Evolutionary conservation across 2,888 invertebrate genomes (phyloP).

Genomic region (Agriopis leucophaearia): DNA sequence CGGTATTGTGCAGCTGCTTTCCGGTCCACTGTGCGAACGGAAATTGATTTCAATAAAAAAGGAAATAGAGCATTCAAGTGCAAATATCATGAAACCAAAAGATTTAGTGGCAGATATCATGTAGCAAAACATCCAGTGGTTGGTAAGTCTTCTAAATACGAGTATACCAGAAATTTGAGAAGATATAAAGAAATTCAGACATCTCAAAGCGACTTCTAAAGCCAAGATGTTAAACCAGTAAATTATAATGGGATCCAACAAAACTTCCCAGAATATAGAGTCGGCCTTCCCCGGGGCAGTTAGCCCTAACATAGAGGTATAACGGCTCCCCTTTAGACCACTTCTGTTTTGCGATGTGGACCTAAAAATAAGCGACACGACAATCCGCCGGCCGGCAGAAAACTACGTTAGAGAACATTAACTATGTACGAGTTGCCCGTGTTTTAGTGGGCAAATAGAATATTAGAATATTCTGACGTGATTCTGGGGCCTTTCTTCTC

Average conservation of each 20-base stretch:
- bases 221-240: conserved; percentile 37
- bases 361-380: conserved; percentile 70
- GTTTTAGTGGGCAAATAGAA: conserved; percentile 44
- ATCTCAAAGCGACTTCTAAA: conserved; percentile 7
- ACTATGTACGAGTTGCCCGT: conserved; percentile 47
- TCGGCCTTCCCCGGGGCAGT: conserved; percentile 49
- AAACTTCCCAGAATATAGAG: conserved; percentile 37
- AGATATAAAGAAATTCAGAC: neutral
- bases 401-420: conserved; percentile 52
- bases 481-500: conserved; percentile 28
- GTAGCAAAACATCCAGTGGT: neutral
- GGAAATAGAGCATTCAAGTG: conserved; percentile 22
- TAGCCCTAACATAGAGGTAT: conserved; percentile 53
- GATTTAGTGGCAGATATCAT: conserved; percentile 9
- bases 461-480: conserved; percentile 42
- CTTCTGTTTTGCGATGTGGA: conserved; percentile 64
- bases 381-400: conserved; percentile 46
- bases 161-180: neutral
- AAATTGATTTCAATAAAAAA: conserved; percentile 38
- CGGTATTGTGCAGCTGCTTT: conserved; percentile 54
- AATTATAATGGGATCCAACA: conserved; percentile 31
- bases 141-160: neutral
- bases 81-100: conserved; percentile 11
- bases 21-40: conserved; percentile 52
- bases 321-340: conserved; percentile 59